Evolutionary conservation across 2,888 invertebrate genomes (phyloP).

Genomic region (Volucella inflata): DNA sequence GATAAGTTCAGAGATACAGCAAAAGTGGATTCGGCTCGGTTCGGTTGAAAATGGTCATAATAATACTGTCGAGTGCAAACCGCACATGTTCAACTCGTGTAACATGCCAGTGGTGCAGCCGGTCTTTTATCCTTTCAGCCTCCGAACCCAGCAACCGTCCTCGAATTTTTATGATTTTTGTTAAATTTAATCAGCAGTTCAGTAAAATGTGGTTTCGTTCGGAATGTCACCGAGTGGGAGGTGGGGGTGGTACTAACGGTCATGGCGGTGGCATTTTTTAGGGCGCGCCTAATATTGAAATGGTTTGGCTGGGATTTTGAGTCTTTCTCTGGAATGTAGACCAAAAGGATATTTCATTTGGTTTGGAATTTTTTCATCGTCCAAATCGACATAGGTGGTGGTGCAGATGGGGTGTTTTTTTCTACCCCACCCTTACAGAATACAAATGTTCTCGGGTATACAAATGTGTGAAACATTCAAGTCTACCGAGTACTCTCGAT

Average conservation of each 20-base stretch:
- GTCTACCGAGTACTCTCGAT: constrained; percentile 1
- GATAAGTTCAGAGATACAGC: constrained; percentile 56
- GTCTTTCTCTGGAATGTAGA: constrained; percentile 45
- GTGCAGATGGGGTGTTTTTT: constrained; percentile 1
- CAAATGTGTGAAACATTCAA: too few species aligned
- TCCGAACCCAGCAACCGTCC: background rate
- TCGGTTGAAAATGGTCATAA: constrained; percentile 36
- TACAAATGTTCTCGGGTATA: background rate
- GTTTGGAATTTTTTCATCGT: constrained; percentile 26
- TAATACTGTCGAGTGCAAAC: constrained; percentile 60
- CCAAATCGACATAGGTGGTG: background rate
- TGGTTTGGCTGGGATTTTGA: constrained; percentile 39
- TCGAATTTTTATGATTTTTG: constrained; percentile 64
- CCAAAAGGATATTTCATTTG: constrained; percentile 64
- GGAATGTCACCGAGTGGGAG: too few species aligned
- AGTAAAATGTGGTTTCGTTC: constrained; percentile 54
- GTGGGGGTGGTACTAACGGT: background rate
- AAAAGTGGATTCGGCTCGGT: constrained; percentile 10
- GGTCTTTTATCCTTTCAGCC: constrained; percentile 21
- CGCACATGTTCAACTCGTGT: constrained; percentile 43
- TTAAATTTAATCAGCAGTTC: constrained; percentile 70
- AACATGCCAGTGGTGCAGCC: constrained; percentile 39
- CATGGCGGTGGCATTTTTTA: constrained; percentile 35
- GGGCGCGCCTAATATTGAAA: constrained; percentile 33
- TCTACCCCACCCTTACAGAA: background rate